Conservation (phyloP, 2,888 invertebrate genomes). For the Fissipunctia ypsillon region DNA sequence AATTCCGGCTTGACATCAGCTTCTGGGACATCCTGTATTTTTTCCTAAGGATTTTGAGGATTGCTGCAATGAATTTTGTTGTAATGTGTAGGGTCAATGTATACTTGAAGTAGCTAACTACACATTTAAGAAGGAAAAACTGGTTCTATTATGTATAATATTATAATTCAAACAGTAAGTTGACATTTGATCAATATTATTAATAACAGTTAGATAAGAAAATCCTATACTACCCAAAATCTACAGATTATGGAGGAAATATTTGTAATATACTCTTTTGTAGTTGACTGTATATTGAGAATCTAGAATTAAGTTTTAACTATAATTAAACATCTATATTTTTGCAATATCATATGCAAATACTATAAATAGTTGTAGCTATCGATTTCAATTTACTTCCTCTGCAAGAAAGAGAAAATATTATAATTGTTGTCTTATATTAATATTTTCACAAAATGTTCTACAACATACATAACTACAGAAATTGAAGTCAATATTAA, state of each 20-base stretch:
- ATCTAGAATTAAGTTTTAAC: slow-evolving; percentile 30
- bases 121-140: slow-evolving; percentile 25
- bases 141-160: slow-evolving; percentile 38
- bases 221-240: slow-evolving; percentile 43
- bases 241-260: slow-evolving; percentile 33
- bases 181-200: slow-evolving; percentile 46
- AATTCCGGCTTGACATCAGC: no score
- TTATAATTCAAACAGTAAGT: slow-evolving; percentile 54
- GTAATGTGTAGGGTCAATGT: no score
- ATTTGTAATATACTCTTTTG: slow-evolving; percentile 20
- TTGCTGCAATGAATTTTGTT: no score
- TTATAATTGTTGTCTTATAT: slow-evolving; percentile 53
- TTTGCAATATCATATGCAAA: slow-evolving; percentile 50
- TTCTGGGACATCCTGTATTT: no score
- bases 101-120: no score
- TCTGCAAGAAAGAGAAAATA: slow-evolving; percentile 58
- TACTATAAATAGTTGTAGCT: slow-evolving; percentile 45
- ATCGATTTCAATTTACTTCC: slow-evolving; percentile 54
- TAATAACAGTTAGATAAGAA: slow-evolving; percentile 35
- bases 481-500: slow-evolving; percentile 64
- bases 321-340: slow-evolving; percentile 44
- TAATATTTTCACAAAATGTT: slow-evolving; percentile 51
- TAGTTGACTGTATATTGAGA: slow-evolving; percentile 33
- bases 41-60: no score
- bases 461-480: slow-evolving; percentile 51